Evolutionary conservation across 2,797 vertebrate species (phyloP).

Genomic region (Enteromius treurensis): DNA sequence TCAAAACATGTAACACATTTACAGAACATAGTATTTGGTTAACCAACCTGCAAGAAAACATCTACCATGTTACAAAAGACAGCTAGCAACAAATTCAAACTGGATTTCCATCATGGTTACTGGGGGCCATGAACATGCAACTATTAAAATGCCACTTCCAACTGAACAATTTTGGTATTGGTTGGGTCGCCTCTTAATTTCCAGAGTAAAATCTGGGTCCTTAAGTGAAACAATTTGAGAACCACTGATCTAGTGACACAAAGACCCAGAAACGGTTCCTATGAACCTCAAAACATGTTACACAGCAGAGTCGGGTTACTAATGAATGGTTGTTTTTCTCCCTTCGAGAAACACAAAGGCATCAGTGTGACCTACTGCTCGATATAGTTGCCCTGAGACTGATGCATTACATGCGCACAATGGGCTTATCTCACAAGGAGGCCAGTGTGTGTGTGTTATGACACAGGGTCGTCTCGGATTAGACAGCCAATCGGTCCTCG

Average conservation of each 20-base stretch:
- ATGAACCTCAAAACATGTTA: slow-evolving; percentile 6
- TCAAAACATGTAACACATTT: background rate
- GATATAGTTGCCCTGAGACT: slow-evolving; percentile 69
- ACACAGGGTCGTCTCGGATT: slow-evolving; percentile 66
- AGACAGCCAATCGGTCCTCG: slow-evolving; percentile 65
- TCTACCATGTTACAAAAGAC: background rate
- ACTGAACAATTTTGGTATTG: background rate
- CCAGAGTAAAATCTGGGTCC: background rate
- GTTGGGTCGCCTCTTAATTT: background rate
- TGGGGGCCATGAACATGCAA: background rate
- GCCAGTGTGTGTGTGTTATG: slow-evolving; percentile 72
- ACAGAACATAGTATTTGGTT: background rate
- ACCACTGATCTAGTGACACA: slow-evolving; percentile 20
- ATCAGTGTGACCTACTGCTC: slow-evolving; percentile 75
- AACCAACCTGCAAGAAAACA: background rate
- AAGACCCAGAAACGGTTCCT: background rate
- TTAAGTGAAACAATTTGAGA: background rate
- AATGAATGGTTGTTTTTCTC: slow-evolving; percentile 42
- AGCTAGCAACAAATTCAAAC: background rate
- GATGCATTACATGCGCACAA: slow-evolving; percentile 74
- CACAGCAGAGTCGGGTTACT: slow-evolving; percentile 37
- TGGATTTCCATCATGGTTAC: too few relatives aligned
- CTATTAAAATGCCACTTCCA: background rate
- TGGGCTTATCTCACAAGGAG: slow-evolving; percentile 76
- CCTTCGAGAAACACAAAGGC: slow-evolving; percentile 37